A percentile compares a stretch with the other conserved stretches of the same genome.
phyloP scores from a whole-genome alignment of 2,888 invertebrate genomes.

The Cheilosia scutellata region DNA sequence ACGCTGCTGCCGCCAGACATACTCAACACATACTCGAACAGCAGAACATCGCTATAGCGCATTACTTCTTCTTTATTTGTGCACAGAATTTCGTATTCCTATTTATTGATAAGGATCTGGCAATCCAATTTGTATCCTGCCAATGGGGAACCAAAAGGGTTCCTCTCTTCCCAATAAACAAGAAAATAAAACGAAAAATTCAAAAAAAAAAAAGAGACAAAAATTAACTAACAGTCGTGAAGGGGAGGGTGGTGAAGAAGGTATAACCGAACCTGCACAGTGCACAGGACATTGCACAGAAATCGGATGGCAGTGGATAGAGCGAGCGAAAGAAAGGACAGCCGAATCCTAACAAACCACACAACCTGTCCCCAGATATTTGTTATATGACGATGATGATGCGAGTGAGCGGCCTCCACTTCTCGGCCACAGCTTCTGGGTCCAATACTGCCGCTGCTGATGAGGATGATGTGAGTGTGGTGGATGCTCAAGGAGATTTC shows the following conservation, averaged over 20 bases:
- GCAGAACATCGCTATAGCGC: slow-evolving; percentile 2
- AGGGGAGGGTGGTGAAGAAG: background rate
- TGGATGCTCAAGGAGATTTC: slow-evolving; percentile 57
- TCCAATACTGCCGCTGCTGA: slow-evolving; percentile 49
- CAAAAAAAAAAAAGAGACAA: slow-evolving; percentile 24
- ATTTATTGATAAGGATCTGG: slow-evolving; percentile 76
- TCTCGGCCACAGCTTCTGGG: slow-evolving; percentile 57
- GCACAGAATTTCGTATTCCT: slow-evolving; percentile 73
- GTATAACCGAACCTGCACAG: slow-evolving; percentile 32
- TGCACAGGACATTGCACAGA: slow-evolving; percentile 30
- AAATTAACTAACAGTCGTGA: slow-evolving; percentile 37
- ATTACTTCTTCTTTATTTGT: slow-evolving; percentile 55
- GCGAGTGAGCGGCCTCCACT: slow-evolving; percentile 44
- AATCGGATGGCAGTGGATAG: background rate
- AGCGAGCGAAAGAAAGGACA: slow-evolving; percentile 20
- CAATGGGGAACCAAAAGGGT: slow-evolving; percentile 76
- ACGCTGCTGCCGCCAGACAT: slow-evolving; percentile 33
- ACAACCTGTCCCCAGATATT: slow-evolving; percentile 69
- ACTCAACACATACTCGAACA: slow-evolving; percentile 20
- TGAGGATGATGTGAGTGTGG: slow-evolving; percentile 44
- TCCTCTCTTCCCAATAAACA: slow-evolving; percentile 71
- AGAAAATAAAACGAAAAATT: slow-evolving; percentile 63
- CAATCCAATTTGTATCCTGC: slow-evolving; percentile 76
- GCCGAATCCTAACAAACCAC: slow-evolving; percentile 66
- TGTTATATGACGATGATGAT: slow-evolving; percentile 70